These are phyloP conservation scores for Belonocnema kinseyi DNA, from an alignment of 1,140 invertebrate genomes.

Conservation along the genomic window DNA sequence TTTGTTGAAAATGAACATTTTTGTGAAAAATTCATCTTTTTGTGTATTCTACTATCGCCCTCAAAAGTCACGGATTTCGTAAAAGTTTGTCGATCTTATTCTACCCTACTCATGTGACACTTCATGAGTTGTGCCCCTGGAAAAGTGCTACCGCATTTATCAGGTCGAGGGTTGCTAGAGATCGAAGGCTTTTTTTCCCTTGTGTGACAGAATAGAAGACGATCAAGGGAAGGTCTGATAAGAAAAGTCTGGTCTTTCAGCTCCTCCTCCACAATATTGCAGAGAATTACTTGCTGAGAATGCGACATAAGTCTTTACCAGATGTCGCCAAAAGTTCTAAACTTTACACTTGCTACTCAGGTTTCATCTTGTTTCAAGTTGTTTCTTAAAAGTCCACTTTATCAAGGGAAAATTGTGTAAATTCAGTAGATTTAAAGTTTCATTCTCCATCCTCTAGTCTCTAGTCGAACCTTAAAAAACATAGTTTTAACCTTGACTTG, in stretches of 20 bases:
- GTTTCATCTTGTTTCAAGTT: background rate
- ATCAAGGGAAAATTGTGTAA: constrained; percentile 33
- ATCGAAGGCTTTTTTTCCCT: background rate
- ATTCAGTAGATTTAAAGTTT: no score
- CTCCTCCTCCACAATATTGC: background rate
- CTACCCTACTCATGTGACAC: constrained; percentile 39
- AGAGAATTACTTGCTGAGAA: background rate
- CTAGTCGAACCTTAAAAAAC: no score
- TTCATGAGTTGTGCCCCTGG: constrained; percentile 42
- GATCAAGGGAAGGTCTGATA: constrained; percentile 16
- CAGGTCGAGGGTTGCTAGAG: constrained; percentile 36
- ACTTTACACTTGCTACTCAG: background rate
- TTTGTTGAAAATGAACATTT: no score
- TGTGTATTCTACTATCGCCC: background rate
- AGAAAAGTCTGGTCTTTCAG: constrained; percentile 34
- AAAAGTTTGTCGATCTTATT: background rate
- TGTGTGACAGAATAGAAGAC: background rate
- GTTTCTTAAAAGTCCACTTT: constrained; percentile 4
- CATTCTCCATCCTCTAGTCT: no score
- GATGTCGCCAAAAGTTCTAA: background rate
- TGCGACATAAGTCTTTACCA: background rate
- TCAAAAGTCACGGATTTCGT: background rate
- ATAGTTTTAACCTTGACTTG: no score
- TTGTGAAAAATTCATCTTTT: no score
- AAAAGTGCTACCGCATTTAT: constrained; percentile 46